Base-by-base conservation (phyloP, 2,113 vertebrate genomes). In the Struthio camelus region DNA sequence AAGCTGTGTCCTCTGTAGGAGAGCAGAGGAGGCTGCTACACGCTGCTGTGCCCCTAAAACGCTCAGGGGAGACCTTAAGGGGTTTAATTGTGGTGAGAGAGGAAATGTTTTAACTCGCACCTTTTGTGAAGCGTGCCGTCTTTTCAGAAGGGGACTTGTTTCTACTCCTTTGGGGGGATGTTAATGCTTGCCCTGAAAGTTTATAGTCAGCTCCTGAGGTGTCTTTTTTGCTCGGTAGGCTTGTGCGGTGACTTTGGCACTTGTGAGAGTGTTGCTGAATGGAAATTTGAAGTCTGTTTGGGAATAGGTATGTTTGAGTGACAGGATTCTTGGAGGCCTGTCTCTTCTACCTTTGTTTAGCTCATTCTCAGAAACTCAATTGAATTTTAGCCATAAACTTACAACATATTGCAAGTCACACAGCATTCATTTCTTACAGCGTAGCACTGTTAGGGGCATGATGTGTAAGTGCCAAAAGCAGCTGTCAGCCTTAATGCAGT, bases 361-460 rank as follows among this genome's bases (percentile, higher is more conserved):
- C 38, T 87, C 4, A 1, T 32, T 32, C 75, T 62, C 1, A 1
- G 38, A 20, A 36, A 36, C 44, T 14, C 19, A 24, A 36, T 30
- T 32, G 44, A 20, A 62, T 70, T 79, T 70, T 62, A 79, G 32
- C 65, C 54, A 25, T 16, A 24, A 70, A 46, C 24, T 51, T 51
- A n/a, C 53, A 70, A 53, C 16, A 24, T 0, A 7, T 70, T 25
- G 61, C 20, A 17, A 16, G 48, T 58, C 18, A 20, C 3, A 5
- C 71, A 7, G 19, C 23, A 0, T 30, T 44, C 14, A 2, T 53
- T 64, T 30, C 69, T 48, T 3, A 3, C 24, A 18, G 69, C 4
- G 11, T 23, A 14, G 24, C 12, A 0, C 69, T 19, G 32, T 7
- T 3, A 11, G 46, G 25, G 38, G 23, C 24, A 0, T 4, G 56